Base-by-base conservation (phyloP, 2,113 vertebrate genomes). In the Prinia subflava region DNA sequence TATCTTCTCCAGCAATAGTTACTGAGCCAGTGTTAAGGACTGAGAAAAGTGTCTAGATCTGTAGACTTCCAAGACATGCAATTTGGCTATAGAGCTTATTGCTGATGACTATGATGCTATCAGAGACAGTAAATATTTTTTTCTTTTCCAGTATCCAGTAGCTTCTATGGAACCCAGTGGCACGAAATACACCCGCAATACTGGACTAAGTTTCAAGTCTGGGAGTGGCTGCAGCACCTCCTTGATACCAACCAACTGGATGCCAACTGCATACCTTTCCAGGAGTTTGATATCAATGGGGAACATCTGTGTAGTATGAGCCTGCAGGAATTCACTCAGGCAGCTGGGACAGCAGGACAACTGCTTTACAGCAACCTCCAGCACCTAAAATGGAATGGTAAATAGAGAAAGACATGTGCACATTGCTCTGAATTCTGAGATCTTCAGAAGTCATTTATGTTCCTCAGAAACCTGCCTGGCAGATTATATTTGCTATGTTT, bases 181-280 rank as follows among this genome's bases (percentile, higher is more conserved):
- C 95, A 99, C 1, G 98, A 98, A 63, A 98, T 98, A 77, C 99
- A 99, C 59, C 99, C 99, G 2, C 99, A 99, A 90, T 99, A 98
- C 96, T 99, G 99, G 99, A 99, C 97, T 77, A 99, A 99, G 81
- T 99, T 98, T 96, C 99, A 99, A 97, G 99, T 99, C 89, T 99
- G 99, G 99, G 99, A 99, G 57, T 99, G 99, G 99, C 98, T 99
- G 94, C 99, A 99, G 90, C 99, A 99, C 92, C 98, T 99, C 22
- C 97, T 99, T 98, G 99, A 99, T 96, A 98, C 99, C 96, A 98
- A 99, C 96, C 99, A 99, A 94, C 98, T 99, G 41, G 99, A 99
- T 33, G 98, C 99, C 92, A 98, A 97, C 95, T 99, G 97, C 95
- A 98, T 99, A 96, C 98, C 99, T 50, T 99, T 99, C 95, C 99